phyloP scores from a whole-genome alignment of 2,113 vertebrate genomes.

The zebrafish (Danio rerio) region DNA sequence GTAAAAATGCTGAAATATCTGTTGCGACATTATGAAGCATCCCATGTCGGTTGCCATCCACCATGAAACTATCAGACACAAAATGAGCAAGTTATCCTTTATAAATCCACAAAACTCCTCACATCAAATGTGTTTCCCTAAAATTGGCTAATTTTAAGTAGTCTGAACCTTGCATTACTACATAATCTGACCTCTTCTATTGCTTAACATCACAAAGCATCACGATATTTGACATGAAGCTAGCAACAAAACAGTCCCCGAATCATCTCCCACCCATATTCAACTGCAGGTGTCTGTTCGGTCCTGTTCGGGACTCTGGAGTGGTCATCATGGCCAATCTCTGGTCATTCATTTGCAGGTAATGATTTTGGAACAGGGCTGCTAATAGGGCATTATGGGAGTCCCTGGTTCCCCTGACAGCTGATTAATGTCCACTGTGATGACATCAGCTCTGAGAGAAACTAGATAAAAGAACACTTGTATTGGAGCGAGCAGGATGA shows the following conservation, averaged over 20 bases:
- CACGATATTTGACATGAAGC: background rate
- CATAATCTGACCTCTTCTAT: too few relatives aligned
- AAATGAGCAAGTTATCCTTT: too few relatives aligned
- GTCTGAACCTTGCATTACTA: too few relatives aligned
- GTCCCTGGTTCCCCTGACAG: slow-evolving; percentile 76
- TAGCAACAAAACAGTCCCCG: background rate
- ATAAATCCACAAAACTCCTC: too few relatives aligned
- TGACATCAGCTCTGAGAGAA: slow-evolving; percentile 92
- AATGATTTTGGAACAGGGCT: slow-evolving; percentile 89
- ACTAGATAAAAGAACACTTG: slow-evolving; percentile 96
- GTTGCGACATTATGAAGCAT: too few relatives aligned
- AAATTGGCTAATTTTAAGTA: too few relatives aligned
- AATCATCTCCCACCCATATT: background rate
- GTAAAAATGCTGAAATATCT: too few relatives aligned
- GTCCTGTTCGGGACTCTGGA: slow-evolving; percentile 52
- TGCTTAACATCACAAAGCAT: too few relatives aligned
- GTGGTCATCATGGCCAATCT: slow-evolving; percentile 74
- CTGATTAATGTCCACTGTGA: slow-evolving; percentile 95
- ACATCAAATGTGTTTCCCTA: too few relatives aligned
- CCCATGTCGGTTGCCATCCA: too few relatives aligned
- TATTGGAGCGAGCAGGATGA: slow-evolving; percentile 99
- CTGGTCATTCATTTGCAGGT: slow-evolving; percentile 91
- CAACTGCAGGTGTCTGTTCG: slow-evolving; percentile 28
- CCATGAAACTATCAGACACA: too few relatives aligned
- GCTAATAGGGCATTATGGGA: slow-evolving; percentile 97